phyloP scores from a whole-genome alignment of 2,888 invertebrate genomes.

The Ophion slaviceki region DNA sequence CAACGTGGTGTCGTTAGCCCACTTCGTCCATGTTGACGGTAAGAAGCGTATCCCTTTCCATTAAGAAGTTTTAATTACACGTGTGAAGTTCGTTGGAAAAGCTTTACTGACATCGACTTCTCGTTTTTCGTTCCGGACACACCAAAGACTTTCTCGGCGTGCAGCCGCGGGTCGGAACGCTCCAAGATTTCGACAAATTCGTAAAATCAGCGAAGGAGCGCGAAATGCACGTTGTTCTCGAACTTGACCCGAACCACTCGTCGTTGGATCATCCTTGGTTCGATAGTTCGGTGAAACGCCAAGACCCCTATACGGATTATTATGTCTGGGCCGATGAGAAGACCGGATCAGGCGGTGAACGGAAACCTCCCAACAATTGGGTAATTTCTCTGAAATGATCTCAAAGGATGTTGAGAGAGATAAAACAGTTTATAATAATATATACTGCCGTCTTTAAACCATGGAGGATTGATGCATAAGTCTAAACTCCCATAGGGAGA shows the following conservation, averaged over 20 bases:
- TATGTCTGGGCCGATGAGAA: constrained; percentile 90
- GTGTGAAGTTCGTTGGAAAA: background rate
- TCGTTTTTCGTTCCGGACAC: constrained; percentile 78
- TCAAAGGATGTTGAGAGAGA: no score
- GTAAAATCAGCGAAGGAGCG: constrained; percentile 84
- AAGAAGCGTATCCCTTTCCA: constrained; percentile 43
- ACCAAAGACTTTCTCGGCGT: constrained; percentile 84
- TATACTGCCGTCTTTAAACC: no score
- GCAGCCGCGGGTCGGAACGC: constrained; percentile 84
- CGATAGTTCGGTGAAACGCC: constrained; percentile 85
- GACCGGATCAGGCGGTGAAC: constrained; percentile 78
- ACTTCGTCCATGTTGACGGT: constrained; percentile 69
- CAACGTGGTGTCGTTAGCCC: constrained; percentile 75
- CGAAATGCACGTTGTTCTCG: constrained; percentile 88
- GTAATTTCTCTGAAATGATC: constrained; percentile 80
- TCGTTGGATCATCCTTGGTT: constrained; percentile 90
- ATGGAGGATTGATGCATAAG: no score
- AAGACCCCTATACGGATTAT: constrained; percentile 88
- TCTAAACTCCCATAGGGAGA: no score
- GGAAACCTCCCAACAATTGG: constrained; percentile 89
- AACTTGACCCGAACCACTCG: constrained; percentile 91
- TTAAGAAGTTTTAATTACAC: background rate
- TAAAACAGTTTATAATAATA: no score
- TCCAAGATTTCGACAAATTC: constrained; percentile 84
- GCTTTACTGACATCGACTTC: background rate